Evolutionary conservation across 2,888 invertebrate species (phyloP), one percentile per base, ranked within the genome.

Genomic region (Chloroclystis v-ata): DNA sequence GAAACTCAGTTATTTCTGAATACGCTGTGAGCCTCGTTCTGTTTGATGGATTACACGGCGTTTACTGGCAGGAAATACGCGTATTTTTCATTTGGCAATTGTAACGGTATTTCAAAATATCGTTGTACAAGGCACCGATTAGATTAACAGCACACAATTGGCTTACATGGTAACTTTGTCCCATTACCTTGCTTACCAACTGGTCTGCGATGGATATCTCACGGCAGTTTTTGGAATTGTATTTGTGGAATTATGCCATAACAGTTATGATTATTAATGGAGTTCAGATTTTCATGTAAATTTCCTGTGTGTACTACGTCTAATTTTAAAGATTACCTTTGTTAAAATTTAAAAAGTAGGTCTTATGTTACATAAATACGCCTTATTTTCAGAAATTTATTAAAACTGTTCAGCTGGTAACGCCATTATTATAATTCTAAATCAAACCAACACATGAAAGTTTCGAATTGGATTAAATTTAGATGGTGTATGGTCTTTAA

Each of bases 71-170:
- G 84, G 80, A 84, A 83, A 82, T 81, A 80, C 76, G 75, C 82
- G 78, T 79, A 79, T 85, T 83, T 85, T 85, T 84, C 81, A 83
- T 85, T 83, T 77, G 82, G 78, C 84, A 83, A 83, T 82, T 78
- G 83, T 78, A 75, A 72, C 73, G 65, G 72, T 73, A 72, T 80
- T 81, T 82, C 75, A 78, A 78, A 82, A 81, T 77, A 81, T 75
- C 74, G 78, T 72, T 73, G 69, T 76, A 85, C 83, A 84, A 73
- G 74, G 69, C 73, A 71, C 70, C 81, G 85, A 85, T 86, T 80
- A 85, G 85, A 85, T 84, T 84, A 83, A 71, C 72, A 65, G 68
- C 72, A 75, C 69, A 82, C 79, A 81, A 84, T 82, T 82, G 82
- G 82, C 75, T 84, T 83, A 81, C 82, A 81, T 82, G 74, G 64